Conservation (phyloP, 2,888 invertebrate species). For the Serripes groenlandicus region DNA sequence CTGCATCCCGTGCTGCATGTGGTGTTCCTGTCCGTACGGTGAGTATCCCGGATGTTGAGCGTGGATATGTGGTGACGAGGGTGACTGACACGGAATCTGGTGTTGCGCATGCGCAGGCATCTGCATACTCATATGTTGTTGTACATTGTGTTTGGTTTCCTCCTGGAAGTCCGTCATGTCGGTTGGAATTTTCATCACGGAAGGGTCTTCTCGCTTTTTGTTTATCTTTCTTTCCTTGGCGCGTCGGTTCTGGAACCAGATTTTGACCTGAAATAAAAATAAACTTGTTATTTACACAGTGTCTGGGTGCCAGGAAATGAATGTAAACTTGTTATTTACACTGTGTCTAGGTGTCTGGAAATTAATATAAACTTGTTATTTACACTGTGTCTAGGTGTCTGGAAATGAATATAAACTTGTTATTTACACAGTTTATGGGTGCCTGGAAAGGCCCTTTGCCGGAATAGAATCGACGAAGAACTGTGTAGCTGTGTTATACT, state of each 20-base stretch:
- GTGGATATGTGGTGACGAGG: constrained; percentile 41
- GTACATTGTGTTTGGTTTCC: constrained; percentile 57
- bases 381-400: no score
- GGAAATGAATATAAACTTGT: no score
- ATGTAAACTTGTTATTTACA: no score
- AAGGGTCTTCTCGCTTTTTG: constrained; percentile 92
- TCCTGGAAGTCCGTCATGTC: constrained; percentile 50
- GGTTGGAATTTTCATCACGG: constrained; percentile 42
- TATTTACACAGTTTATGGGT: no score
- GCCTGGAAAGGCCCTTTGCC: no score
- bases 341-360: no score
- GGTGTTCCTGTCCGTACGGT: constrained; percentile 15
- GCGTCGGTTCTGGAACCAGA: constrained; percentile 82
- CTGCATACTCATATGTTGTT: constrained; percentile 63
- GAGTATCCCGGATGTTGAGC: constrained; percentile 14
- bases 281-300: no score
- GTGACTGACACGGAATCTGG: constrained; percentile 56
- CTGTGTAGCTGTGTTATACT: no score
- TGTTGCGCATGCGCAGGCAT: constrained; percentile 59
- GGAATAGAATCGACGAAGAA: no score
- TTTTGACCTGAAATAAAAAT: constrained; percentile 73
- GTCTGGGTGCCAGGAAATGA: no score
- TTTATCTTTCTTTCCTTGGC: constrained; percentile 92
- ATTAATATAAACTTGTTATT: no score
- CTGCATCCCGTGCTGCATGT: constrained; percentile 40